A percentile compares a stretch with the other conserved stretches of the same genome.
phyloP scores from a whole-genome alignment of 2,888 invertebrate species.

The Ditula angustiorana region DNA sequence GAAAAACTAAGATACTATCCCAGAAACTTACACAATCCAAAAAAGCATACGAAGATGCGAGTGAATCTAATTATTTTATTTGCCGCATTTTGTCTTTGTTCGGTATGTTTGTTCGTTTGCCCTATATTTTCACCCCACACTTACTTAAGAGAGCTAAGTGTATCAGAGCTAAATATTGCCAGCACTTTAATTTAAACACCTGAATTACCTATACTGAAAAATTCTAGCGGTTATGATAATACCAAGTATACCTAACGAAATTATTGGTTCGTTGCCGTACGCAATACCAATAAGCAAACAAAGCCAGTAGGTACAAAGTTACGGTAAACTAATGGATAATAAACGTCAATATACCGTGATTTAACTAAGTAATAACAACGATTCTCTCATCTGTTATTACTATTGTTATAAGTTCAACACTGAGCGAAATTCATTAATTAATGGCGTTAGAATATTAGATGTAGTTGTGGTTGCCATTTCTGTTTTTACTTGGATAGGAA shows the following conservation, averaged over 20 bases:
- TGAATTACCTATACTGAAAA: too few relatives aligned
- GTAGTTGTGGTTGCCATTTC: too few relatives aligned
- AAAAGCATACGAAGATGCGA: too few relatives aligned
- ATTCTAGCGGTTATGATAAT: neutral
- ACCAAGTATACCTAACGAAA: neutral
- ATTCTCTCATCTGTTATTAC: neutral
- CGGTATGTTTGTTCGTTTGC: neutral
- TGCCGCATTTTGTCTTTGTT: neutral
- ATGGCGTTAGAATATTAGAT: too few relatives aligned
- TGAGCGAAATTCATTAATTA: too few relatives aligned
- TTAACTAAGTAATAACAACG: neutral
- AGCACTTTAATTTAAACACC: neutral
- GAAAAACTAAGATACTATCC: too few relatives aligned
- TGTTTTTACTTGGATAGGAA: too few relatives aligned
- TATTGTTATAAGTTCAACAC: neutral
- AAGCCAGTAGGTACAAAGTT: neutral
- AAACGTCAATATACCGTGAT: neutral
- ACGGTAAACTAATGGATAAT: neutral
- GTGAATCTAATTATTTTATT: neutral
- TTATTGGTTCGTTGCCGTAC: neutral
- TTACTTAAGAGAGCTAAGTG: neutral
- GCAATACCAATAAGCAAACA: slow-evolving; percentile 5
- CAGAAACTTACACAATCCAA: too few relatives aligned
- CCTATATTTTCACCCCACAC: neutral
- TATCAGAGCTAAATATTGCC: neutral